Percentiles rank a stretch among this genome's conserved stretches.
Conservation (phyloP, 2,888 invertebrate species). For the Lycophotia porphyrea region DNA sequence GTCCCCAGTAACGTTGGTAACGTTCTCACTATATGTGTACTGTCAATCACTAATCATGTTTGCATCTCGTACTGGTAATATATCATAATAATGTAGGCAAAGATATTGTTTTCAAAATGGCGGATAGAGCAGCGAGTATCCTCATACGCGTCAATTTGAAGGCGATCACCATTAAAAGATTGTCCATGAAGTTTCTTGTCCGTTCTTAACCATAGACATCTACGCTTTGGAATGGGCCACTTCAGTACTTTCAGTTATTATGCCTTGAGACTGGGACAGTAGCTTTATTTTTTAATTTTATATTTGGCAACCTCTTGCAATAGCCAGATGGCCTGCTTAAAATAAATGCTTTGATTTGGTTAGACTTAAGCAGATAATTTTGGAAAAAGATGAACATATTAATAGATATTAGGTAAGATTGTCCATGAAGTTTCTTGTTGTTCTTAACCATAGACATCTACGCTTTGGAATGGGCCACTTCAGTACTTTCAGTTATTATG, state of each 20-base stretch:
- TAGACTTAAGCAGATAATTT: background rate
- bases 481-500: background rate
- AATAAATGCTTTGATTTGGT: background rate
- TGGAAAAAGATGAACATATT: no score
- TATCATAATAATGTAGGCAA: conserved; percentile 29
- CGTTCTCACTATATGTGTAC: conserved; percentile 25
- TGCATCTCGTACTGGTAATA: conserved; percentile 30
- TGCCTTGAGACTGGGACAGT: background rate
- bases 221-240: background rate
- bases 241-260: background rate
- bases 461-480: background rate
- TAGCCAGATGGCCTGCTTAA: background rate
- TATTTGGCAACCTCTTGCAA: background rate
- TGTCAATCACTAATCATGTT: conserved; percentile 52
- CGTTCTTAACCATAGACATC: background rate
- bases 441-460: background rate
- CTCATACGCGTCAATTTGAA: background rate
- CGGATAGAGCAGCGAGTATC: background rate
- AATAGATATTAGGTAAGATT: no score
- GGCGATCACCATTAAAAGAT: no score
- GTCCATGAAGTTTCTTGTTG: background rate
- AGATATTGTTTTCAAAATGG: conserved; percentile 44
- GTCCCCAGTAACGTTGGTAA: conserved; percentile 23
- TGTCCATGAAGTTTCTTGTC: background rate
- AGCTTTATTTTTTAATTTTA: background rate